These are phyloP conservation scores for Drosophila navojoa DNA, from an alignment of 1,140 invertebrate species.

Conservation along the genomic window DNA sequence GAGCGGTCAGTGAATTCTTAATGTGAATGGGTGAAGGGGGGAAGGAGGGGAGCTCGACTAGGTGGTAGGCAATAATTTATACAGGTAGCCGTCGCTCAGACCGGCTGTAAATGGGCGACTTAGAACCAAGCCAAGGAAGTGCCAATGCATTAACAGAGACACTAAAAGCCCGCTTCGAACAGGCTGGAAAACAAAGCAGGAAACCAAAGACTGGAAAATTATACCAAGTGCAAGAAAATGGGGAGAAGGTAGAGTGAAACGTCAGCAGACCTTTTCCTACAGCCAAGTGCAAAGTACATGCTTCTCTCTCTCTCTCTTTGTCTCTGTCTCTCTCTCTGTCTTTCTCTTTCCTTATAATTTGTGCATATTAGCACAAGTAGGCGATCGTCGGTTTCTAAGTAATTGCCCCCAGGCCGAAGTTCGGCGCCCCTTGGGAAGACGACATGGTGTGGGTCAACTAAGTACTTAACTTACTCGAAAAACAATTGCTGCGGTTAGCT, in stretches of 20 bases:
- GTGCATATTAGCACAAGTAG: conserved; percentile 72
- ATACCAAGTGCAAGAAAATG: conserved; percentile 38
- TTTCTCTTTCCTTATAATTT: conserved; percentile 53
- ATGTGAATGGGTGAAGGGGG: conserved; percentile 30
- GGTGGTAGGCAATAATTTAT: conserved; percentile 76
- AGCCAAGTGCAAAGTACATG: conserved; percentile 33
- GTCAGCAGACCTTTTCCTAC: conserved; percentile 40
- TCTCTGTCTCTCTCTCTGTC: neutral
- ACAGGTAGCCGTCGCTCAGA: conserved; percentile 57
- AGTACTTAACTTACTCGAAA: conserved; percentile 26
- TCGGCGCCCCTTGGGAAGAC: conserved; percentile 48
- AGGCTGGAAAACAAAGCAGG: conserved; percentile 73
- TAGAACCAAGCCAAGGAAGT: conserved; percentile 62
- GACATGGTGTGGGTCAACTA: conserved; percentile 70
- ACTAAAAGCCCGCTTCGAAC: conserved; percentile 42
- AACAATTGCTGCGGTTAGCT: conserved; percentile 63
- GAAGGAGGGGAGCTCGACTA: conserved; percentile 43
- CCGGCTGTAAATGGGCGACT: conserved; percentile 49
- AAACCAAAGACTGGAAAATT: conserved; percentile 79
- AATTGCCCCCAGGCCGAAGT: conserved; percentile 60
- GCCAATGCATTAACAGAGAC: conserved; percentile 66
- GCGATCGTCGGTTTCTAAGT: conserved; percentile 50
- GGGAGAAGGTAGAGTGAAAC: conserved; percentile 5
- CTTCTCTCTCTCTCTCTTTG: neutral
- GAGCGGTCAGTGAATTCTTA: conserved; percentile 80